These are phyloP conservation scores for Bombus confusus DNA, from an alignment of 1,140 invertebrate species.

Conservation along the genomic window DNA sequence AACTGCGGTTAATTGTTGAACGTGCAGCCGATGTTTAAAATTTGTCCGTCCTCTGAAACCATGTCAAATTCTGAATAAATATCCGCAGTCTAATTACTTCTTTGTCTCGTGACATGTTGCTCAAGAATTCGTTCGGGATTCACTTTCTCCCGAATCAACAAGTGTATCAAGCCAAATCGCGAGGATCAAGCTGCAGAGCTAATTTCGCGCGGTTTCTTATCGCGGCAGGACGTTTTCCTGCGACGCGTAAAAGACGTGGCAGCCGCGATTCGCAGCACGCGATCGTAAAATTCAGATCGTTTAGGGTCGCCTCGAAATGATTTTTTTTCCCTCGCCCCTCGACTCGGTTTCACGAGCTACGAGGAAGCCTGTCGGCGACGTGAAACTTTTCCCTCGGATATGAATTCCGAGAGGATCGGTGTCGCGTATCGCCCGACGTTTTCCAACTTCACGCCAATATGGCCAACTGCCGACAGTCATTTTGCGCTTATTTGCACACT, in stretches of 20 bases:
- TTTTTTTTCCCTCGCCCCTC: conserved; percentile 21
- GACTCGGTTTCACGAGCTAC: background rate
- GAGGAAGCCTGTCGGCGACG: background rate
- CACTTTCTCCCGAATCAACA: conserved; percentile 14
- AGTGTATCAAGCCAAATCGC: background rate
- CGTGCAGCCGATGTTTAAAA: background rate
- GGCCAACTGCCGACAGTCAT: conserved; percentile 68
- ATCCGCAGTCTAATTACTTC: no score
- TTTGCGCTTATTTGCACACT: conserved; percentile 73
- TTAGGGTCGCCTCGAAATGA: conserved; percentile 29
- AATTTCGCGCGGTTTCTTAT: background rate
- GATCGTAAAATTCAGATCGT: conserved; percentile 46
- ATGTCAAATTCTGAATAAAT: background rate
- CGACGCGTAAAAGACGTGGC: background rate
- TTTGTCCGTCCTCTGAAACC: background rate
- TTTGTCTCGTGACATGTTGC: no score
- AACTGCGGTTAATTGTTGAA: background rate
- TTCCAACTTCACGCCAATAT: conserved; percentile 74
- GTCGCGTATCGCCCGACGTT: conserved; percentile 62
- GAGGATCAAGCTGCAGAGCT: background rate
- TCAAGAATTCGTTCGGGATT: background rate
- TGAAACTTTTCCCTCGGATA: conserved; percentile 34
- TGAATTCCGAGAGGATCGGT: conserved; percentile 60
- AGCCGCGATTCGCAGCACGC: background rate
- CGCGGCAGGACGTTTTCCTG: background rate